A percentile compares a stretch with the other conserved stretches of the same genome.
Evolutionary conservation across 2,797 vertebrate genomes (phyloP).

Genomic region (Intellagama lesueurii): DNA sequence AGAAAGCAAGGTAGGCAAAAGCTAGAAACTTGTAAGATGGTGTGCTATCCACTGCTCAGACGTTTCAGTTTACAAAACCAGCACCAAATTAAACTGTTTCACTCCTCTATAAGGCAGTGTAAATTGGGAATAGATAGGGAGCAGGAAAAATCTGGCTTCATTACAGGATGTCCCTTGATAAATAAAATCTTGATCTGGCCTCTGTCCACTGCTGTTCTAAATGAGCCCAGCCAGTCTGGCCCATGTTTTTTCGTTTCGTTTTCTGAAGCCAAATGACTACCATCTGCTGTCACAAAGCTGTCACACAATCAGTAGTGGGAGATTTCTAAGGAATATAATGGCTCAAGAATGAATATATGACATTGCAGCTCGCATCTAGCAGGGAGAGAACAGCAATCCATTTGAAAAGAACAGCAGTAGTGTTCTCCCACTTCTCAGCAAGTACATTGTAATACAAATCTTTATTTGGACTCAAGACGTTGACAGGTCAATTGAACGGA

Average conservation of each 20-base stretch:
- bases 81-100: conserved; percentile 68
- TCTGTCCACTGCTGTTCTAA: conserved; percentile 81
- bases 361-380: conserved; percentile 72
- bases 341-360: conserved; percentile 79
- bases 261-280: conserved; percentile 83
- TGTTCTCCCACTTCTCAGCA: conserved; percentile 83
- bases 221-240: conserved; percentile 79
- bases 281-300: conserved; percentile 86
- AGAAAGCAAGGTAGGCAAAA: conserved; percentile 8
- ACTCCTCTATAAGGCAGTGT: conserved; percentile 50
- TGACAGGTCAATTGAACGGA: conserved; percentile 94
- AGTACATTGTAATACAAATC: conserved; percentile 91
- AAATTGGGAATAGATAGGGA: conserved; percentile 23
- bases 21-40: conserved; percentile 30
- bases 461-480: conserved; percentile 91
- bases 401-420: conserved; percentile 77
- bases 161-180: conserved; percentile 74
- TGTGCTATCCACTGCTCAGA: conserved; percentile 61
- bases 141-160: conserved; percentile 72
- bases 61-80: conserved; percentile 54
- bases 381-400: conserved; percentile 74
- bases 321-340: conserved; percentile 82
- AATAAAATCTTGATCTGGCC: conserved; percentile 81
- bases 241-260: conserved; percentile 82
- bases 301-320: conserved; percentile 80